These are phyloP conservation scores for Agonopterix alstromeriana DNA, from an alignment of 2,888 invertebrate species.

Conservation along the genomic window DNA sequence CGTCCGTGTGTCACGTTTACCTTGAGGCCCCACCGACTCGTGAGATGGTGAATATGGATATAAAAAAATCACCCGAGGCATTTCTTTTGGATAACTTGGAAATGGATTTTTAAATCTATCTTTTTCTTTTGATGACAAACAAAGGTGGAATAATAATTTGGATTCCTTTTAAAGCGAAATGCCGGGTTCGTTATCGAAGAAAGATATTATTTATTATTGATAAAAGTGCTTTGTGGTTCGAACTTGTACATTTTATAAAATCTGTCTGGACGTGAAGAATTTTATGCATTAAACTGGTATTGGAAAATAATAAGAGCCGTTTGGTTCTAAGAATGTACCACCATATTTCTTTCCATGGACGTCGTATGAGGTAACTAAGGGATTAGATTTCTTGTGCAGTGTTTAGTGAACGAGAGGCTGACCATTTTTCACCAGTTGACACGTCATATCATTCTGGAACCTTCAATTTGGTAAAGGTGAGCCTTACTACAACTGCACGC, in stretches of 20 bases:
- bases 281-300: no score
- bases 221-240: slow-evolving; percentile 2
- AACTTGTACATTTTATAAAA: neutral
- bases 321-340: no score
- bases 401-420: no score
- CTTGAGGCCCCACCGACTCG: slow-evolving; percentile 9
- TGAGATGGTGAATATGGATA: slow-evolving; percentile 30
- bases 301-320: no score
- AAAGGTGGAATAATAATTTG: slow-evolving; percentile 46
- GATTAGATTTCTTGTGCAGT: no score
- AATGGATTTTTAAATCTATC: slow-evolving; percentile 33
- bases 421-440: no score
- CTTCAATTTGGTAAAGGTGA: no score
- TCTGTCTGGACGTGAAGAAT: no score
- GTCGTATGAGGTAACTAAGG: no score
- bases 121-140: slow-evolving; percentile 46
- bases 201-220: slow-evolving; percentile 2
- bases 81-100: slow-evolving; percentile 26
- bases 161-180: slow-evolving; percentile 24
- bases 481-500: no score
- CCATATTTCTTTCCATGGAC: no score
- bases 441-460: no score
- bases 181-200: neutral
- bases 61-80: slow-evolving; percentile 29
- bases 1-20: slow-evolving; percentile 9